A percentile compares a stretch with the other conserved stretches of the same genome.
These are phyloP conservation scores for Aepyceros melampus DNA, from an alignment of 2,113 vertebrate species.

Conservation along the genomic window DNA sequence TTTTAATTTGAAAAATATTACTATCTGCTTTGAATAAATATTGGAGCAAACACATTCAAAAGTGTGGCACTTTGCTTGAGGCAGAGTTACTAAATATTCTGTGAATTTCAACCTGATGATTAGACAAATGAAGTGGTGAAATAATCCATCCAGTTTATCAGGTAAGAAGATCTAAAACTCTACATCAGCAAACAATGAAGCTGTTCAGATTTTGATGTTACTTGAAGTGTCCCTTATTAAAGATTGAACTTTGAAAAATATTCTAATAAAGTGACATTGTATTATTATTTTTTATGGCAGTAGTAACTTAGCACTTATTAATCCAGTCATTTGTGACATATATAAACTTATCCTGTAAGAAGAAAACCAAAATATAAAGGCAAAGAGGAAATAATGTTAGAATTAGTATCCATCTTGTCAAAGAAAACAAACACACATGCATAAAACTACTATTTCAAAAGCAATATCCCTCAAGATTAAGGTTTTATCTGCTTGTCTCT, in stretches of 20 bases:
- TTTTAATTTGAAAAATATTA: constrained; percentile 39
- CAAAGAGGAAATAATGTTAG: constrained; percentile 60
- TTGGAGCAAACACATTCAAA: neutral
- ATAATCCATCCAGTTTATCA: constrained; percentile 61
- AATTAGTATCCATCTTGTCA: constrained; percentile 65
- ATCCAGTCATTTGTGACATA: constrained; percentile 71
- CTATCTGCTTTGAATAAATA: constrained; percentile 25
- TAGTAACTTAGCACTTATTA: constrained; percentile 72
- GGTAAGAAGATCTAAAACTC: constrained; percentile 48
- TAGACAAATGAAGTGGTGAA: constrained; percentile 54
- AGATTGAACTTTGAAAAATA: constrained; percentile 62
- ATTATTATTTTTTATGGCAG: constrained; percentile 60
- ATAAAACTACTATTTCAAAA: constrained; percentile 61
- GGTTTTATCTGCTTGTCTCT: constrained; percentile 29
- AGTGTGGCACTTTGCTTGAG: constrained; percentile 13
- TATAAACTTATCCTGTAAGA: constrained; percentile 56
- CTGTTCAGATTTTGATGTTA: neutral
- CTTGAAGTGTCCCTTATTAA: constrained; percentile 54
- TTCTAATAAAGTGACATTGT: constrained; percentile 69
- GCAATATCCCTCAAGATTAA: constrained; percentile 60
- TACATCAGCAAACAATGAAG: constrained; percentile 5
- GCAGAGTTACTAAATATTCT: constrained; percentile 14
- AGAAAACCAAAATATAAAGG: constrained; percentile 59
- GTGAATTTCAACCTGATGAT: constrained; percentile 3
- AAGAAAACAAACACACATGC: constrained; percentile 58